These are phyloP conservation scores for Drosophila siamana DNA, from an alignment of 2,888 invertebrate species.

Conservation along the genomic window DNA sequence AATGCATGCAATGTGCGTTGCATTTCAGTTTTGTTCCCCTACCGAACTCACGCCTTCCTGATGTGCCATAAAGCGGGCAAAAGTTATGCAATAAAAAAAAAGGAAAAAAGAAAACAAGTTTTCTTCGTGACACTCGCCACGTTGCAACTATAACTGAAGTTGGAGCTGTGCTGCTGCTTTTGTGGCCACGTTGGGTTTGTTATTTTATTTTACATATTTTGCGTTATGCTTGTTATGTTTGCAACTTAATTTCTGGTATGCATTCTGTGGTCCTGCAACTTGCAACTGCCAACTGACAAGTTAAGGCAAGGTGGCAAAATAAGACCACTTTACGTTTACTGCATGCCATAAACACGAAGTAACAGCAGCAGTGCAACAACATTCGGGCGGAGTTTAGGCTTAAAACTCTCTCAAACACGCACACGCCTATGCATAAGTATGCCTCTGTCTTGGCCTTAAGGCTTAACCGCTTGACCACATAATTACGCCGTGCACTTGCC, in stretches of 20 bases:
- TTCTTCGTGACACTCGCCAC: constrained; percentile 69
- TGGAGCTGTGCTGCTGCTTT: constrained; percentile 18
- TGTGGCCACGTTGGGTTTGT: constrained; percentile 46
- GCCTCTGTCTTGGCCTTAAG: constrained; percentile 38
- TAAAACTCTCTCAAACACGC: constrained; percentile 11
- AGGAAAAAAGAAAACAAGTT: constrained; percentile 28
- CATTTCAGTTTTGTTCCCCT: constrained; percentile 9
- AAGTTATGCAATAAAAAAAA: constrained; percentile 72
- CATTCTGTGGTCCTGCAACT: constrained; percentile 58
- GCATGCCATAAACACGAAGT: constrained; percentile 52
- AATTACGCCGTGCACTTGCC: constrained; percentile 73
- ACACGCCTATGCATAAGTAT: neutral
- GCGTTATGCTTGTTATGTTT: constrained; percentile 15
- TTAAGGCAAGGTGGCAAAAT: constrained; percentile 59
- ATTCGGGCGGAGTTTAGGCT: constrained; percentile 22
- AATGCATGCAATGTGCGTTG: constrained; percentile 66
- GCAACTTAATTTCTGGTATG: constrained; percentile 62
- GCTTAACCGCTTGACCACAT: constrained; percentile 68
- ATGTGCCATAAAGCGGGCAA: constrained; percentile 50
- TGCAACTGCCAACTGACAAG: constrained; percentile 26
- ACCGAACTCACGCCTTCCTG: too few relatives aligned
- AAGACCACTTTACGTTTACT: constrained; percentile 73
- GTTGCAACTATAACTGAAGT: constrained; percentile 39
- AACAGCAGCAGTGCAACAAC: constrained; percentile 38
- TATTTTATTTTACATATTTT: constrained; percentile 35